Evolutionary conservation across 2,888 invertebrate species (phyloP), one percentile per base, ranked within the genome.

Genomic region (Pachycephus smyrnensis): DNA sequence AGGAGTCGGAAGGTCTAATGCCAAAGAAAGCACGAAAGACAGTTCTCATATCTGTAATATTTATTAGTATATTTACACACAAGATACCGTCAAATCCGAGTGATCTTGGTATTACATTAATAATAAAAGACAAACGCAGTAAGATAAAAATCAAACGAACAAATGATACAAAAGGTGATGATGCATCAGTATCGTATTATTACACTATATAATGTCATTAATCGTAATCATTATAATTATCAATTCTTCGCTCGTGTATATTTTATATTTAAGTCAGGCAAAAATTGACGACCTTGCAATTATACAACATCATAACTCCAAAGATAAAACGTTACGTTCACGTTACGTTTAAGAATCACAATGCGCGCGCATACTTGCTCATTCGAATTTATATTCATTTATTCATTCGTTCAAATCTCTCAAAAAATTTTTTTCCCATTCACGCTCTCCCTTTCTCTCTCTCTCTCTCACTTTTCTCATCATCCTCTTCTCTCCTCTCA

Each of bases 71-170:
- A 73, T 77, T 77, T 31, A 89, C 89, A 90, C 87, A 87, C 90
- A 89, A 89, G 89, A 89, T 86, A 86, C 86, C 83, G 85, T 86
- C 86, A 84, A 86, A 86, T 86, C 84, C 83, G 86, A 87, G 84
- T 87, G 83, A 89, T 88, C 88, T 89, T 86, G 86, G 86, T 88
- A 89, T 90, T 90, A 89, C 89, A 90, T 88, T 89, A 87, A 90
- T 88, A 90, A 89, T 90, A 90, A 90, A 90, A 90, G 90, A 90
- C 90, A 90, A 91, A 90, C 90, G 89, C 89, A 89, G 86, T 89
- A 90, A 89, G 89, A 90, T 89, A n/a, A 88, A 88, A 89, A 90
- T 90, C 88, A 89, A 90, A 89, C 88, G 87, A 89, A 90, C 88
- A 89, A 90, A 90, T 90, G 89, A 91, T 91, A 90, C 89, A 91